Evolutionary conservation across 2,888 invertebrate genomes (phyloP).

Genomic region (Agrotis clavis): DNA sequence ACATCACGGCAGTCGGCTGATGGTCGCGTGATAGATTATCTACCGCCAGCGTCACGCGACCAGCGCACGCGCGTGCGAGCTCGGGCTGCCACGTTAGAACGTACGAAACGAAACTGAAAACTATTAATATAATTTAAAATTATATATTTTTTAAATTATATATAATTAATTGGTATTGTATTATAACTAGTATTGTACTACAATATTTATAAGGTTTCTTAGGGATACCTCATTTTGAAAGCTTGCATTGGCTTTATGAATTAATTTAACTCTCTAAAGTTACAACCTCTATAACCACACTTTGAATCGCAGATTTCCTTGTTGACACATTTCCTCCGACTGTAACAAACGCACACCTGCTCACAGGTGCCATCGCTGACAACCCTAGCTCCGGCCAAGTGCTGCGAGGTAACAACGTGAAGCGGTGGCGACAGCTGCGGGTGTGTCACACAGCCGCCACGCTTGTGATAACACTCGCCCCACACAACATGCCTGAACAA

Average conservation of each 20-base stretch:
- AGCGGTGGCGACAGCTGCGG: background rate
- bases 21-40: conserved; percentile 6
- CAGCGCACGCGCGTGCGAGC: too few relatives aligned
- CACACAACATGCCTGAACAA: background rate
- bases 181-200: too few relatives aligned
- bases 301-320: background rate
- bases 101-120: conserved; percentile 3
- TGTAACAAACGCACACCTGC: background rate
- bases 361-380: background rate
- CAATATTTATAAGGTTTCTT: too few relatives aligned
- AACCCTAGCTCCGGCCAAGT: conserved; percentile 11
- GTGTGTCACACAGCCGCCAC: background rate
- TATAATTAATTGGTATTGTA: background rate
- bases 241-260: background rate
- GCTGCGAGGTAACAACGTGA: background rate
- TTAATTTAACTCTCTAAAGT: background rate
- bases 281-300: too few relatives aligned
- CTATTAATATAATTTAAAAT: background rate
- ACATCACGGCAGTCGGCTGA: background rate
- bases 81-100: background rate
- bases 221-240: too few relatives aligned
- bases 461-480: conserved; percentile 3
- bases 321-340: background rate
- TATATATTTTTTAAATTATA: too few relatives aligned
- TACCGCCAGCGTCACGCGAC: background rate